A percentile compares a stretch with the other conserved stretches of the same genome.
Evolutionary conservation across 2,113 vertebrate genomes (phyloP).

Genomic region (Amblyopsis rosae): DNA sequence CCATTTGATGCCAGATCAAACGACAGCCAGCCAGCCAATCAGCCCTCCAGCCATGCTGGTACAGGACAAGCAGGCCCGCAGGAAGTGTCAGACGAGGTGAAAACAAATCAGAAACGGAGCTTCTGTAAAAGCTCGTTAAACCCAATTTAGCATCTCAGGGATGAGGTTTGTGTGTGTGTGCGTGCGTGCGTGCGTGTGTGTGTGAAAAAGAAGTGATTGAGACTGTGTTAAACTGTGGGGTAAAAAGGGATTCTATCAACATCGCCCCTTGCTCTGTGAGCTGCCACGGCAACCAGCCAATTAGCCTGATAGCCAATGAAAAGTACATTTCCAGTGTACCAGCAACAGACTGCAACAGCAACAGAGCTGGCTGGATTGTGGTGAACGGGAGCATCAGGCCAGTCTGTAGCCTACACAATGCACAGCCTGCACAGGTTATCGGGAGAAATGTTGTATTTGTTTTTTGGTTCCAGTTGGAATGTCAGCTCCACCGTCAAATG

Average conservation of each 20-base stretch:
- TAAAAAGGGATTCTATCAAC: constrained; percentile 33
- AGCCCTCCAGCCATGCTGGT: background rate
- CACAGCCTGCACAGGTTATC: background rate
- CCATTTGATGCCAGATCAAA: constrained; percentile 63
- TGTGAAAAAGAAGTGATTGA: background rate
- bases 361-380: constrained; percentile 18
- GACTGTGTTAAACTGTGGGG: background rate
- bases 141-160: constrained; percentile 64
- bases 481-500: too few relatives aligned
- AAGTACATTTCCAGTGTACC: constrained; percentile 47
- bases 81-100: constrained; percentile 44
- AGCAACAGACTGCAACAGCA: background rate
- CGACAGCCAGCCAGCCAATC: constrained; percentile 44
- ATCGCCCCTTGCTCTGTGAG: constrained; percentile 17
- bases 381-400: constrained; percentile 18
- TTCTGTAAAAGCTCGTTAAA: constrained; percentile 64
- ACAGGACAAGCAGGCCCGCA: constrained; percentile 13
- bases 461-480: too few relatives aligned
- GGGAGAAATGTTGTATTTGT: background rate
- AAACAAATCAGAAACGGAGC: constrained; percentile 50
- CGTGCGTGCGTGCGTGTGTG: constrained; percentile 22
- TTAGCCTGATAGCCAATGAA: constrained; percentile 55
- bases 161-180: constrained; percentile 38
- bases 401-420: constrained; percentile 2
- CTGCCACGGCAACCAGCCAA: constrained; percentile 53